These are phyloP conservation scores for human (Homo sapiens) DNA, from an alignment of 2,113 vertebrate species.

Conservation along the genomic window DNA sequence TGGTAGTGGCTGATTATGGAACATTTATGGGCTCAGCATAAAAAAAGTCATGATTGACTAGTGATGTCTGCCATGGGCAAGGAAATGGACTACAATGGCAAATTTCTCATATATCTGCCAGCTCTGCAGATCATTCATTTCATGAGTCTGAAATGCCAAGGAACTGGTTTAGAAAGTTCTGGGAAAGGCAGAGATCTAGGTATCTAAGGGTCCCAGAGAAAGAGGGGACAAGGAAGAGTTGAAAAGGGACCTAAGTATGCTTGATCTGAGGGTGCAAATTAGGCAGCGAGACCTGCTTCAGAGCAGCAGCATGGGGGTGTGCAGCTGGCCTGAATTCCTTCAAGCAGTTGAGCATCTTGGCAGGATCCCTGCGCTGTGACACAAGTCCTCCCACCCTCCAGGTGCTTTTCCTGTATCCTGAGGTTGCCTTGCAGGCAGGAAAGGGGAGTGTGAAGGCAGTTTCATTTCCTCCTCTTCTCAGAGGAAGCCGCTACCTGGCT, in stretches of 20 bases:
- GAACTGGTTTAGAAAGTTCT: not conserved
- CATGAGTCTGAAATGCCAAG: not conserved
- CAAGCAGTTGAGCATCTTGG: not conserved
- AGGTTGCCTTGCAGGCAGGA: not conserved
- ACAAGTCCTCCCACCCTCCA: rapidly evolving
- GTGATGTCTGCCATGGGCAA: not conserved
- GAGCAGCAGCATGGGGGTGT: not conserved
- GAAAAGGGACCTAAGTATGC: not conserved
- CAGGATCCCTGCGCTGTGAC: not conserved
- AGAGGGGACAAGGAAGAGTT: not conserved
- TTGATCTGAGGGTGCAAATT: not conserved
- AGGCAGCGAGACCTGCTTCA: not conserved
- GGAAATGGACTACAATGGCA: not conserved
- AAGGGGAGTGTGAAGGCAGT: not conserved
- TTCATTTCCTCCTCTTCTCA: not conserved
- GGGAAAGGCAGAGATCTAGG: not conserved
- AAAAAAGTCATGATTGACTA: not conserved
- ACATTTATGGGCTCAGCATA: not conserved
- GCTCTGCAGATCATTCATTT: not conserved
- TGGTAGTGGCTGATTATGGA: not conserved
- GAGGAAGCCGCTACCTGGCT: not conserved
- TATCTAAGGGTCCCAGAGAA: not conserved
- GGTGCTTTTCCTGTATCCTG: not conserved
- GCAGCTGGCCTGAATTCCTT: not conserved
- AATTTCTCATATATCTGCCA: not conserved